A percentile compares a stretch with the other conserved stretches of the same genome.
phyloP scores from a whole-genome alignment of 2,797 vertebrate genomes.

The Molossus alvarezi region DNA sequence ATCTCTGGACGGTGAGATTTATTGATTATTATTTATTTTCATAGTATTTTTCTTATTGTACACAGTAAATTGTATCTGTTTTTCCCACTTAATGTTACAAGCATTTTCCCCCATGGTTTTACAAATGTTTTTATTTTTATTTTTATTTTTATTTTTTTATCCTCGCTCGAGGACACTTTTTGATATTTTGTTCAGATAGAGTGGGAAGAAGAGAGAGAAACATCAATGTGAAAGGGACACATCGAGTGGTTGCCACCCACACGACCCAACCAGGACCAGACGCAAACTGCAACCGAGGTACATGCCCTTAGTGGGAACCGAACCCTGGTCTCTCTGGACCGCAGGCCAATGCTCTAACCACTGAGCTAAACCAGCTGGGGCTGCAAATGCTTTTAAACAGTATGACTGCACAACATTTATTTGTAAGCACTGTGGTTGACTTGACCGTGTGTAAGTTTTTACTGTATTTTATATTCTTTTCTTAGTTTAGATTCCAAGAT shows the following conservation, averaged over 20 bases:
- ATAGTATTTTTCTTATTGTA: background rate
- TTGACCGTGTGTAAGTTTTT: constrained; percentile 33
- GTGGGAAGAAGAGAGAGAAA: too few species aligned
- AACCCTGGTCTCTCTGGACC: too few species aligned
- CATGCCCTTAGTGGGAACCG: too few species aligned
- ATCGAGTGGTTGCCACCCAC: too few species aligned
- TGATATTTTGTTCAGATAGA: too few species aligned
- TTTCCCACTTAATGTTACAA: constrained; percentile 36
- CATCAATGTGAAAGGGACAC: too few species aligned
- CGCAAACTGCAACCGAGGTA: too few species aligned
- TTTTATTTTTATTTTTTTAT: background rate
- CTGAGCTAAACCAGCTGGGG: too few species aligned
- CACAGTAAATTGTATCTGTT: background rate
- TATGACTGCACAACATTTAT: background rate
- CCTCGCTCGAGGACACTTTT: too few species aligned
- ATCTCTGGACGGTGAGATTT: background rate
- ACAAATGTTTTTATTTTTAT: constrained; percentile 61
- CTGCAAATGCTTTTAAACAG: constrained; percentile 46
- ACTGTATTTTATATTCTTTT: background rate
- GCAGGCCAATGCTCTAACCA: too few species aligned
- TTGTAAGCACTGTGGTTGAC: constrained; percentile 33
- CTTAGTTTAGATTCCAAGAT: constrained; percentile 24
- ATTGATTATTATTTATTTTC: constrained; percentile 13
- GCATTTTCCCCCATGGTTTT: constrained; percentile 46
- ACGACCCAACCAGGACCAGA: too few species aligned